Percentiles rank a stretch among this genome's conserved stretches.
These are phyloP conservation scores for Corythornis vintsioides DNA, from an alignment of 2,113 vertebrate species.

Conservation along the genomic window DNA sequence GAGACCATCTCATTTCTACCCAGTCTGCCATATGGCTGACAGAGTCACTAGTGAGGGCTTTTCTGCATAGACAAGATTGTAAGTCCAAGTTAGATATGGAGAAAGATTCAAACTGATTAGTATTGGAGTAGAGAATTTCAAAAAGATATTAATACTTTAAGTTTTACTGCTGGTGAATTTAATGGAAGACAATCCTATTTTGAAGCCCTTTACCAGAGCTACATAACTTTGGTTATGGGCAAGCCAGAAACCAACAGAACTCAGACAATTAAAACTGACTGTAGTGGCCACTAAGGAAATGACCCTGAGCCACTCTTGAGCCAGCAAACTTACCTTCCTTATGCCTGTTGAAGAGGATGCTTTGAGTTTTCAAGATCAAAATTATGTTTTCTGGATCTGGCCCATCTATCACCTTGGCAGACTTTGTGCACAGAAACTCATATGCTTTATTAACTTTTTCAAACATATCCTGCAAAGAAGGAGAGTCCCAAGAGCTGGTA, in stretches of 20 bases:
- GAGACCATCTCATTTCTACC: neutral
- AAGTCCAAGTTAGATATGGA: fast-evolving
- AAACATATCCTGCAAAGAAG: constrained; percentile 90
- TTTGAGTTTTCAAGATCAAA: constrained; percentile 96
- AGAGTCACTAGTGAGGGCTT: fast-evolving
- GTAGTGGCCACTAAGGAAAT: neutral
- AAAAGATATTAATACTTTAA: neutral
- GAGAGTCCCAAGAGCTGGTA: neutral
- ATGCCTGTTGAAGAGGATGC: constrained; percentile 97
- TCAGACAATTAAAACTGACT: neutral
- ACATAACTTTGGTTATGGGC: neutral
- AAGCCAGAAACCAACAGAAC: neutral
- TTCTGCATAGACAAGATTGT: neutral
- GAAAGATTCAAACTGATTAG: neutral
- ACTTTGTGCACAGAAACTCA: constrained; percentile 97
- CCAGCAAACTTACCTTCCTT: constrained; percentile 81
- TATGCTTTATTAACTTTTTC: constrained; percentile 99
- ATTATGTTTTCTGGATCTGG: constrained; percentile 99
- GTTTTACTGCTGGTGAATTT: neutral
- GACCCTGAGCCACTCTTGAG: neutral
- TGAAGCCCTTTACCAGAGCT: neutral
- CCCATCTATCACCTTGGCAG: constrained; percentile 88
- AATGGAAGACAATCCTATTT: neutral
- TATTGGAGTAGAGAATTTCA: neutral
- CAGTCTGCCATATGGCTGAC: neutral